Base-by-base conservation (phyloP, 1,140 invertebrate genomes). In the Vollenhovia emeryi region DNA sequence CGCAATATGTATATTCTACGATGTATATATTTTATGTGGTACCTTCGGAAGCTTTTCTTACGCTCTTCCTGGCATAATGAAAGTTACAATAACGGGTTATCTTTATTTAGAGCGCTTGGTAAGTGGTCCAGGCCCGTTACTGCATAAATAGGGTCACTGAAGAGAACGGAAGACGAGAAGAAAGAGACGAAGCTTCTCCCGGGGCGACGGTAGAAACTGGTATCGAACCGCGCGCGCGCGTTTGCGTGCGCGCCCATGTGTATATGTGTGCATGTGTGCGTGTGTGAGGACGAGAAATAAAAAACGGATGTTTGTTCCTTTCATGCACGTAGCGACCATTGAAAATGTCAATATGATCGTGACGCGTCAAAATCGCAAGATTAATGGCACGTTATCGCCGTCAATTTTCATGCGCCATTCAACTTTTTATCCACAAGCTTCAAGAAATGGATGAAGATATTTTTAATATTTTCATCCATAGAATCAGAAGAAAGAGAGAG, bases 61-160 rank as follows among this genome's bases (percentile, higher is more conserved):
- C 24, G 5, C 55, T 59, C 50, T 43, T 57, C 7, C 18, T 18
- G 13, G 21, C 9, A 27, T 21, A 24, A 33, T 21, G 7, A 43
- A 73, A 82, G 45, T 40, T 79, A 40, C 30, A 36, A 18, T 71
- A 80, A 80, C 48, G 78, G 57, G 50, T 18, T 27, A 33, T 8
- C 8, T 36, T 73, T 82, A 59, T 82, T 82, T 30, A 57, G 66
- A 82, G 40, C 43, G 24, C 4, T 13, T 50, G 21, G 43, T 60
- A 80, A 80, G 43, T 60, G 30, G 50, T 15, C 40, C 85, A 69
- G 48, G n/a, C 66, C 84, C 79, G 78, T 86, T 52, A 68, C 79
- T 74, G 68, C 79, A 43, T 52, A 52, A 62, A 21, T 30, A 33
- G 27, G 73, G 59, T 48, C 75, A 78, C 27, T 59, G 48, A 74